Base-by-base conservation (phyloP, 2,888 invertebrate genomes). In the Osmoderma eremita region DNA sequence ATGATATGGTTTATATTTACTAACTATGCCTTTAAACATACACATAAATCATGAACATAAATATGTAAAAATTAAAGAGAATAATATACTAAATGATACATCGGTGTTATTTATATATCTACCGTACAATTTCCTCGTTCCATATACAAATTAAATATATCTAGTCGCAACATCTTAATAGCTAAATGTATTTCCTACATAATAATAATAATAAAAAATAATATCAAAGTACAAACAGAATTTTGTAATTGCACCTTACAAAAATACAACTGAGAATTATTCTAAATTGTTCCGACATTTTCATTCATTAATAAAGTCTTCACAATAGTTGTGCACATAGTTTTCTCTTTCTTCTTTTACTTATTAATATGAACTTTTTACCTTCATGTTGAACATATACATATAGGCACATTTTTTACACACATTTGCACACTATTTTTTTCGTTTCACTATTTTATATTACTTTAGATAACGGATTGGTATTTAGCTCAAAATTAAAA, bases 391-490 rank as follows among this genome's bases (percentile, higher is more conserved):
- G 69, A 75, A 74, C 73, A 75, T 72, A 72, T 74, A 76, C 74
- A 78, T 74, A 72, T 80, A 81, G 80, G 80, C 80, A 80, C 80
- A 78, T 78, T 78, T 77, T 80, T 78, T 78, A 81, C 81, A 80
- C 78, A 78, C 78, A 79, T 78, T 77, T 80, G 78, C 80, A 80
- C 78, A 77, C 80, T 70, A 75, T 68, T 65, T 70, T 64, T 69
- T 69, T 61, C 65, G 69, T 64, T 63, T 61, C 67, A 67, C 67
- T 65, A 68, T 65, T 67, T 69, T 54, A 64, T 67, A 65, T 65
- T 61, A 30, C 67, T 68, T 65, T 63, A 72, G 70, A 70, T 72
- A 71, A 70, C 70, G 70, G 70, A 61, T 68, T 70, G 72, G 71
- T 74, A 71, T 53, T 30, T 67, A 71, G 67, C 62, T 70, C 70